phyloP scores from a whole-genome alignment of 2,797 vertebrate genomes.

The Enteromius radiatus region DNA sequence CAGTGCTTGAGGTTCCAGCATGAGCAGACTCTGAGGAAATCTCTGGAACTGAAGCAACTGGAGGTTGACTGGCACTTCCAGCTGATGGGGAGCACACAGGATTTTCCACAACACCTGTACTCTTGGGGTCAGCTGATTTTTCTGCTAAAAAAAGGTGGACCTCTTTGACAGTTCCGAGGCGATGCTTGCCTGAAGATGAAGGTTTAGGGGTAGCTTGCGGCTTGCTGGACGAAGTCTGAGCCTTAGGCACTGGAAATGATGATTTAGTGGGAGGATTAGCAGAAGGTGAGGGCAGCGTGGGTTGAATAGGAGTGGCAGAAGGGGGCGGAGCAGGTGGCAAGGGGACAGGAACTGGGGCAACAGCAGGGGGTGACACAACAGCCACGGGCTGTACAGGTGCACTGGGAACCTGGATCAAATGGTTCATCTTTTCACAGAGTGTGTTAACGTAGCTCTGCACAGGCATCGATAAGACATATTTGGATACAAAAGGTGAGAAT shows the following conservation, averaged over 20 bases:
- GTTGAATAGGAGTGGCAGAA: slow-evolving; percentile 34
- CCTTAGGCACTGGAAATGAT: slow-evolving; percentile 33
- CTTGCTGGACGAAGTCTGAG: slow-evolving; percentile 16
- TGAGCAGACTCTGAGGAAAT: slow-evolving; percentile 40
- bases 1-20: slow-evolving; percentile 61
- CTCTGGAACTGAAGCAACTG: slow-evolving; percentile 34
- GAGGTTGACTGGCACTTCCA: slow-evolving; percentile 22
- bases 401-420: slow-evolving; percentile 77
- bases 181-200: slow-evolving; percentile 45
- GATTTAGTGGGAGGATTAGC: slow-evolving; percentile 34
- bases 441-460: slow-evolving; percentile 85
- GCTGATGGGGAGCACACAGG: slow-evolving; percentile 24
- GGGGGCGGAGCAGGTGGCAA: slow-evolving; percentile 34
- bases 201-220: slow-evolving; percentile 38
- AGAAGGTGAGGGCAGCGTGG: slow-evolving; percentile 17
- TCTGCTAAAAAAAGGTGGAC: not conserved
- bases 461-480: slow-evolving; percentile 79
- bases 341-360: not conserved
- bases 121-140: slow-evolving; percentile 38
- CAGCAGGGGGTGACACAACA: slow-evolving; percentile 28
- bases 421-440: slow-evolving; percentile 87
- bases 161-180: slow-evolving; percentile 43
- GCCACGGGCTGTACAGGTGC: slow-evolving; percentile 17
- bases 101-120: slow-evolving; percentile 29
- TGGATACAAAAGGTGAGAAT: slow-evolving; percentile 87